These are phyloP conservation scores for Anser cygnoides DNA, from an alignment of 2,113 vertebrate genomes.

Conservation along the genomic window DNA sequence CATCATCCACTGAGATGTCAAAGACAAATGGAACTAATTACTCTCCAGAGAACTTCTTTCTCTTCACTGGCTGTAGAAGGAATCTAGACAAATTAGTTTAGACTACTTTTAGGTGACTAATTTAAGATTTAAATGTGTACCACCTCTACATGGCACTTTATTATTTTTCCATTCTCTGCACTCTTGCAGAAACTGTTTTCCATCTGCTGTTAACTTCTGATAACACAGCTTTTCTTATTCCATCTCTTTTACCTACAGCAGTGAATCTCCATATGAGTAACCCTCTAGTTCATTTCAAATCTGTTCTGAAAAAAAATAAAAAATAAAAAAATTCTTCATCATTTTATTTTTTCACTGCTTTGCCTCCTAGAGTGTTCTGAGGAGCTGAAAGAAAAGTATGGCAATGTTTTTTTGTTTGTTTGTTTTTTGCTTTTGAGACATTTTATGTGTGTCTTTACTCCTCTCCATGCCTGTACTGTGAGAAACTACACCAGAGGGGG, in stretches of 20 bases:
- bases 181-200: background rate
- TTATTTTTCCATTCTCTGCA: background rate
- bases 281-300: background rate
- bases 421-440: background rate
- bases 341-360: background rate
- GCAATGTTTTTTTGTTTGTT: background rate
- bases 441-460: rapidly evolving
- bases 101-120: background rate
- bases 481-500: background rate
- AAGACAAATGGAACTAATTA: background rate
- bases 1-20: background rate
- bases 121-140: background rate
- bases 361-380: background rate
- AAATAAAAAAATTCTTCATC: background rate
- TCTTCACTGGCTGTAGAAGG: background rate
- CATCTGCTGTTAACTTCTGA: background rate
- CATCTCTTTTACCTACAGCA: background rate
- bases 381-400: background rate
- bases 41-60: background rate
- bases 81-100: background rate
- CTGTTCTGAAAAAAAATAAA: background rate
- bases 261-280: background rate
- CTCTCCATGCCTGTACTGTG: background rate
- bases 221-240: background rate
- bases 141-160: background rate